Percentiles rank a stretch among this genome's conserved stretches.
Conservation (phyloP, 2,888 invertebrate genomes). For the Strigamia maritima region DNA sequence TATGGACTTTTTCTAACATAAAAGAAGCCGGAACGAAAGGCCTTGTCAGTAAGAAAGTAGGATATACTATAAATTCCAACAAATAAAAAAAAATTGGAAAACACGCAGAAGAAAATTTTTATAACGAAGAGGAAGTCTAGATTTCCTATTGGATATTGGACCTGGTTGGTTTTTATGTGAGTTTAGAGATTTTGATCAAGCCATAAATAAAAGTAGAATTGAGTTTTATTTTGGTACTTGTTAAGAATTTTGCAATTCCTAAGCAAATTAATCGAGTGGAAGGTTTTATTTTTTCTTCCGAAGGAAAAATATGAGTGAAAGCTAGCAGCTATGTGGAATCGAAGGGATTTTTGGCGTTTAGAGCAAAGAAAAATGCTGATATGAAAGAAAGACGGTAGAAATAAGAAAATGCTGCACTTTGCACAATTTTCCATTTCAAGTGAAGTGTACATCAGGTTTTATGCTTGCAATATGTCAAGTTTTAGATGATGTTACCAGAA, state of each 20-base stretch:
- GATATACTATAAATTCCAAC: too few species aligned
- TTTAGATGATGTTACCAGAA: not conserved
- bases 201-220: not conserved
- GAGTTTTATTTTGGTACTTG: not conserved
- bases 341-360: not conserved
- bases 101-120: too few species aligned
- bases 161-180: too few species aligned
- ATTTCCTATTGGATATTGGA: too few species aligned
- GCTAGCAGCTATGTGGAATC: not conserved
- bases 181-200: not conserved
- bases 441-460: slow-evolving; percentile 4
- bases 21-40: too few species aligned
- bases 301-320: not conserved
- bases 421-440: not conserved
- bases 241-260: not conserved
- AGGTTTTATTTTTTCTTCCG: not conserved
- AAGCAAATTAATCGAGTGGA: not conserved
- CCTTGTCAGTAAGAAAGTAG: too few species aligned
- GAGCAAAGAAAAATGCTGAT: not conserved
- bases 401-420: not conserved
- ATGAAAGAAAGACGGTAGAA: not conserved
- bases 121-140: too few species aligned
- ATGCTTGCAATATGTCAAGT: not conserved
- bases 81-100: too few species aligned
- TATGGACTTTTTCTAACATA: too few species aligned